phyloP scores from a whole-genome alignment of 2,888 invertebrate genomes.

The Tridacna crocea region DNA sequence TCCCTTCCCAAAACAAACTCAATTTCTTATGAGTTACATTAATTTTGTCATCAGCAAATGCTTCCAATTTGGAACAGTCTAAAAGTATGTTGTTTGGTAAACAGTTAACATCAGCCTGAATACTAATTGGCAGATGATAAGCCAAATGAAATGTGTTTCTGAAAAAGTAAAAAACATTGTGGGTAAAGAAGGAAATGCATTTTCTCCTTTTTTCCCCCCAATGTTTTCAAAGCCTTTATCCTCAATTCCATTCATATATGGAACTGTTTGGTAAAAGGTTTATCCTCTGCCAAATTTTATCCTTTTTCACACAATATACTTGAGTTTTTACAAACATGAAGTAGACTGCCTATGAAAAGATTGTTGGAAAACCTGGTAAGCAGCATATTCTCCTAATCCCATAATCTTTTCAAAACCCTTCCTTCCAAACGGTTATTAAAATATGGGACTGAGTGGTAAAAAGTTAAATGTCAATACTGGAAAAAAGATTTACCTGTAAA shows the following conservation, averaged over 20 bases:
- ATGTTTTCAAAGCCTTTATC: not conserved
- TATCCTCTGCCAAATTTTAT: not conserved
- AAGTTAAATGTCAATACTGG: not conserved
- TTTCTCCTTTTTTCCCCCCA: conserved; percentile 1
- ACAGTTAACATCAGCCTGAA: no score
- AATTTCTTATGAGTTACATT: no score
- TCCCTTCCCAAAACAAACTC: no score
- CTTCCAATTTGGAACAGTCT: no score
- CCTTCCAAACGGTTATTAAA: not conserved
- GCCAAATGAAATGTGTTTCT: no score
- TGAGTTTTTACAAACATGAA: no score
- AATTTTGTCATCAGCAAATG: no score
- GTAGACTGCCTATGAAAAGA: no score
- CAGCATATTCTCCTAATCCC: not conserved
- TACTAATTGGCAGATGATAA: no score
- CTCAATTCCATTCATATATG: not conserved
- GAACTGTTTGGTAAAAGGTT: not conserved
- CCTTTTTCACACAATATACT: no score
- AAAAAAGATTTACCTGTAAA: conserved; percentile 88
- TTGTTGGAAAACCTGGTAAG: no score
- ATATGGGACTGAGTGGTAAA: not conserved
- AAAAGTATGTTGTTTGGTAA: no score
- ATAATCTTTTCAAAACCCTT: not conserved
- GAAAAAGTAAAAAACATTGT: not conserved
- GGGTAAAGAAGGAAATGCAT: not conserved